Evolutionary conservation across 2,888 invertebrate genomes (phyloP), one percentile per base, ranked within the genome.

Genomic region (Lydus trimaculatus): DNA sequence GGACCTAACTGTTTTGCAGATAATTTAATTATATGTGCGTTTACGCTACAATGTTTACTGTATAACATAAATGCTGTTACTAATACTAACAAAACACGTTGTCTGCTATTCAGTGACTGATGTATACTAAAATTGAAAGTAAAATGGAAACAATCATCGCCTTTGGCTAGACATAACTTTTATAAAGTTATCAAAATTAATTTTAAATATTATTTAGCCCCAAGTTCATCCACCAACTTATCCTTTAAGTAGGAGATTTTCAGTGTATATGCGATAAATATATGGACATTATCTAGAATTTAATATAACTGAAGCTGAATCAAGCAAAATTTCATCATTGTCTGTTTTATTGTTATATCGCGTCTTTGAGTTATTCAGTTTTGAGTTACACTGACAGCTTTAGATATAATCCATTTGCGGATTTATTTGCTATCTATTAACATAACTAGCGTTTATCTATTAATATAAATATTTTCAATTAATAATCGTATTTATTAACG

Each of bases 11-110:
- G 66, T 70, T 72, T 70, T 66, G 72, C 69, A 73, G 66, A 72
- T 72, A 69, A 75, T 75, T 75, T 74, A 73, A 75, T 75, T 73
- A 73, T 73, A 69, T 69, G 68, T 65, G 71, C 62, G 64, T 70
- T 66, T 66, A 64, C 67, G 73, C 63, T 67, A 62, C 61, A 43
- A n/a, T 65, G 36, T 31, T 60, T 17, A 43, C n/a, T 17, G 8
- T 52, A 23, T 52, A n/a, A 48, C 9, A 20, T 48, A 8, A 48
- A 52, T 52, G 58, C 23, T 48, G 58, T 65, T 36, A 15, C 13
- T 39, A 36, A 28, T 58, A 36, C 52, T n/a, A 15, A 39, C 66
- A 61, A n/a, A 17, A 25, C 20, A 4, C 25, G 58, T 56, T 56
- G n/a, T 60, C 23, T 28, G 61, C 64, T 70, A 63, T 63, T 64